These are phyloP conservation scores for Naja naja DNA, from an alignment of 2,113 vertebrate species.

Conservation along the genomic window DNA sequence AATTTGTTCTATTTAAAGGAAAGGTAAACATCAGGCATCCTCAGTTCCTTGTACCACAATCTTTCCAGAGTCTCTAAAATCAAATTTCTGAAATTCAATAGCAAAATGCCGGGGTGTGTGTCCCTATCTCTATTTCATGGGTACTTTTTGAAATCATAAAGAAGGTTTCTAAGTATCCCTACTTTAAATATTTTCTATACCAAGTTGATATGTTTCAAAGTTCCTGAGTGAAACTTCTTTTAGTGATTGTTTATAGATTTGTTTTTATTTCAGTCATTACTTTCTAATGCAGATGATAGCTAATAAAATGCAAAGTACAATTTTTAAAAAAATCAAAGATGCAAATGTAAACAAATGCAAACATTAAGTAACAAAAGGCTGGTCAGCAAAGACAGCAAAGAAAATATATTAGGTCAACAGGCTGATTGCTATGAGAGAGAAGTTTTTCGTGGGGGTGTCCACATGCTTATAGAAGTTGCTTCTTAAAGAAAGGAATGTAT, in stretches of 20 bases:
- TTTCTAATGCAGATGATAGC: background rate
- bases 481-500: background rate
- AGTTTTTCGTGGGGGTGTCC: background rate
- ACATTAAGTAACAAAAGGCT: background rate
- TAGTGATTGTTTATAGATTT: background rate
- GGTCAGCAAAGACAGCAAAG: background rate
- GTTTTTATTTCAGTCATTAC: background rate
- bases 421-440: background rate
- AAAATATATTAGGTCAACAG: background rate
- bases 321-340: background rate
- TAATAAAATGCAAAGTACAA: background rate
- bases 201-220: background rate
- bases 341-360: background rate
- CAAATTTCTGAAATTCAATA: background rate
- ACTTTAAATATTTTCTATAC: background rate
- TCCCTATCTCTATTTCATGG: background rate
- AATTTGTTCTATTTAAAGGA: background rate
- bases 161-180: background rate
- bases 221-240: background rate
- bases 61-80: background rate
- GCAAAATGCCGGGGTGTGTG: background rate
- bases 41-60: background rate
- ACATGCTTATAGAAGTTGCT: background rate
- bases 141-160: background rate
- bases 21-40: background rate